These are phyloP conservation scores for Standfussiana lucernea DNA, from an alignment of 2,888 invertebrate species.

Conservation along the genomic window DNA sequence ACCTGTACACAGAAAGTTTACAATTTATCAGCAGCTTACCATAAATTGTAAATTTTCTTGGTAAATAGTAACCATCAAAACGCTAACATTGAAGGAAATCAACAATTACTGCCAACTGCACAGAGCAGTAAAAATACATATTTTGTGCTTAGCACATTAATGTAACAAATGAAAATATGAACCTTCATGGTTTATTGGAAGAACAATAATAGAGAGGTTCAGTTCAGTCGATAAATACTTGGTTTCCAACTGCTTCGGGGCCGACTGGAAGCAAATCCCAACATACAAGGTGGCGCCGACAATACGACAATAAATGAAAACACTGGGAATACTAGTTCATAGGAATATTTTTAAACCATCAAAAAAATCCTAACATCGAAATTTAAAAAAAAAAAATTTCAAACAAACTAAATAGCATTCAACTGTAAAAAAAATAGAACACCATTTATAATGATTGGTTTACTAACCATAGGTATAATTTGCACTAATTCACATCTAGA, in stretches of 20 bases:
- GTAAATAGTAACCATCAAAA: not conserved
- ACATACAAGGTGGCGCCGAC: too few species aligned
- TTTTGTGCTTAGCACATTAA: not conserved
- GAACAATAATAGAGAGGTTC: not conserved
- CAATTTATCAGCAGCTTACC: constrained; percentile 4
- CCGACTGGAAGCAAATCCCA: not conserved
- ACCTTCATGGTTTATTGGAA: not conserved
- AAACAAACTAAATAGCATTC: too few species aligned
- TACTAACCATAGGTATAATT: too few species aligned
- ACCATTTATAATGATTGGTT: too few species aligned
- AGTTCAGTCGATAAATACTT: not conserved
- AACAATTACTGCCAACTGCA: not conserved
- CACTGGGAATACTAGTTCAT: too few species aligned
- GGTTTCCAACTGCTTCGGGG: not conserved
- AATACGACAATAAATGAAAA: too few species aligned
- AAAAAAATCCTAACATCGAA: too few species aligned
- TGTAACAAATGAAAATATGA: not conserved
- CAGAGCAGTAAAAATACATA: not conserved
- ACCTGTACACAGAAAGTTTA: not conserved
- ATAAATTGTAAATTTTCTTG: not conserved
- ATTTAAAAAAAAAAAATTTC: too few species aligned
- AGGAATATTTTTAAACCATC: too few species aligned
- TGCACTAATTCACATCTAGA: too few species aligned
- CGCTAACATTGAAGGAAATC: not conserved
- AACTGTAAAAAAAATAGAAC: too few species aligned